phyloP scores from a whole-genome alignment of 2,888 invertebrate genomes.

The Pecten maximus region DNA sequence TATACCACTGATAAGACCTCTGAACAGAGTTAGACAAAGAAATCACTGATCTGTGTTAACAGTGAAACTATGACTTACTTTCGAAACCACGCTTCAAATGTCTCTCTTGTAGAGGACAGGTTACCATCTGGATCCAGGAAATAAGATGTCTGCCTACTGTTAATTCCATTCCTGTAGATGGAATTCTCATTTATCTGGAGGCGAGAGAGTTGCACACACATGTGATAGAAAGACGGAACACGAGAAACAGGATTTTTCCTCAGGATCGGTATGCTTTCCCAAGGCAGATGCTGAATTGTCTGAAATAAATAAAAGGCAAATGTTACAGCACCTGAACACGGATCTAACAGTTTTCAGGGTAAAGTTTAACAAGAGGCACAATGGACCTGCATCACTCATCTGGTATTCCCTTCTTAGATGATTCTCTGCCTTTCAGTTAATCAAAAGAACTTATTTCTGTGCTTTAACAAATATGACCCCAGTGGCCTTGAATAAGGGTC shows the following conservation, averaged over 20 bases:
- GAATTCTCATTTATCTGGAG: conserved; percentile 59
- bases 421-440: too few species aligned
- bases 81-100: conserved; percentile 77
- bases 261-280: conserved; percentile 89
- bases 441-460: too few species aligned
- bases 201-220: conserved; percentile 73
- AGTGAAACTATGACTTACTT: conserved; percentile 66
- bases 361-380: too few species aligned
- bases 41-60: background rate
- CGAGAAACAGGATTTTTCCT: conserved; percentile 88
- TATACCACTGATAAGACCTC: too few species aligned
- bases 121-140: conserved; percentile 89
- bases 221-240: conserved; percentile 86
- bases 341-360: too few species aligned
- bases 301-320: conserved; percentile 13
- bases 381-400: too few species aligned
- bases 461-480: too few species aligned
- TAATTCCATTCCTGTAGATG: conserved; percentile 70
- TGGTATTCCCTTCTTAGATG: too few species aligned
- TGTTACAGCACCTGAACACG: too few species aligned
- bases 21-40: too few species aligned
- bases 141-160: conserved; percentile 86
- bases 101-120: conserved; percentile 86
- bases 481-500: too few species aligned
- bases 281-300: conserved; percentile 88